phyloP scores from a whole-genome alignment of 2,888 invertebrate species.

The Troglohyphantes excavatus region DNA sequence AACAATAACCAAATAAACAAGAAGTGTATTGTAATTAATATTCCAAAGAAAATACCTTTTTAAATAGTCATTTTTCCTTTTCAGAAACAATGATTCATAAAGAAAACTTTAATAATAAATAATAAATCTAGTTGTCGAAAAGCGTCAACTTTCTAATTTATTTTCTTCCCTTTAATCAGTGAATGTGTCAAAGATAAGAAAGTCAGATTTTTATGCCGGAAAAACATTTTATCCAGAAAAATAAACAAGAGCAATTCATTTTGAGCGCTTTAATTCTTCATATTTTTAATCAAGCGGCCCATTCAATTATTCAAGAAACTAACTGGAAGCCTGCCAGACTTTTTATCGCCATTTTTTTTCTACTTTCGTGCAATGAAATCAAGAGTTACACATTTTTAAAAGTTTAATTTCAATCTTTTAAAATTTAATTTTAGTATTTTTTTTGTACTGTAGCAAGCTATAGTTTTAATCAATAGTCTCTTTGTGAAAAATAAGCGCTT shows the following conservation, averaged over 20 bases:
- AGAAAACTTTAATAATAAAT: no score
- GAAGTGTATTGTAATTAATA: no score
- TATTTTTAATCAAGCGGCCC: slow-evolving; percentile 47
- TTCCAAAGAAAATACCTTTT: no score
- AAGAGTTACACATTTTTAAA: slow-evolving; percentile 27
- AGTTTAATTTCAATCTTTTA: slow-evolving; percentile 45
- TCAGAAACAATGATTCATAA: no score
- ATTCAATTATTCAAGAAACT: slow-evolving; percentile 40
- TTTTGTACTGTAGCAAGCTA: neutral
- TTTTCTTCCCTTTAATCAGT: neutral
- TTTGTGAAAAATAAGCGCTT: neutral
- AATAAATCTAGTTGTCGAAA: neutral
- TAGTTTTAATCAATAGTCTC: slow-evolving; percentile 42
- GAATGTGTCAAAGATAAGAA: slow-evolving; percentile 14
- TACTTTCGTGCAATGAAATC: slow-evolving; percentile 42
- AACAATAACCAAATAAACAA: no score
- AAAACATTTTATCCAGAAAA: slow-evolving; percentile 3
- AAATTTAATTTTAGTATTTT: slow-evolving; percentile 3
- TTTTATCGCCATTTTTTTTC: neutral
- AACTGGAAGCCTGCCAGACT: slow-evolving; percentile 8
- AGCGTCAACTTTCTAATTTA: slow-evolving; percentile 30
- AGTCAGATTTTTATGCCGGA: slow-evolving; percentile 27
- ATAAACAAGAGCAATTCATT: slow-evolving; percentile 33
- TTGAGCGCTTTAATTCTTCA: slow-evolving; percentile 16
- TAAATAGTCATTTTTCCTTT: no score